phyloP scores from a whole-genome alignment of 53 echinoderm and acorn worm species.

The Hippasteria phrygiana region DNA sequence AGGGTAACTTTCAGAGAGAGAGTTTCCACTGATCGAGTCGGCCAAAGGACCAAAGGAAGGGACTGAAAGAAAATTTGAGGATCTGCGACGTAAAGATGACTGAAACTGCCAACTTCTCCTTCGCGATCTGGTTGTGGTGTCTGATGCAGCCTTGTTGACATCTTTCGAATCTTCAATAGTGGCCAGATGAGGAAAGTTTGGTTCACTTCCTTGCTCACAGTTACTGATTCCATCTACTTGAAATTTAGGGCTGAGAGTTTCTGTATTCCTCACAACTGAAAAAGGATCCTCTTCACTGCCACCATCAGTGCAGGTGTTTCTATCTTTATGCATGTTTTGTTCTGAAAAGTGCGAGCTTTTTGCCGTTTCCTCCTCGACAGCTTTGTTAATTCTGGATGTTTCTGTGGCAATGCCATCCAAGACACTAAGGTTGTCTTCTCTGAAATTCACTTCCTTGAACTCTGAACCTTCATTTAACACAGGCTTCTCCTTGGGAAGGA shows the following conservation, averaged over 20 bases:
- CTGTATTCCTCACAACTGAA: not conserved
- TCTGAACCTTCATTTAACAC: slow-evolving; percentile 15
- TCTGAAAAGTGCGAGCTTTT: not conserved
- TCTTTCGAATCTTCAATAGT: not conserved
- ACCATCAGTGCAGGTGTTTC: not conserved
- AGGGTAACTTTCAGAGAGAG: slow-evolving; percentile 6
- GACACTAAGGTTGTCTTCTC: not conserved
- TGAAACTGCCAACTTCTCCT: slow-evolving; percentile 41
- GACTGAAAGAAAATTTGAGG: slow-evolving; percentile 42
- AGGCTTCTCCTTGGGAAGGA: not conserved
- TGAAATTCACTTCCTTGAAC: slow-evolving; percentile 22
- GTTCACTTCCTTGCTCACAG: not conserved
- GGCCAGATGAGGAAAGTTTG: not conserved
- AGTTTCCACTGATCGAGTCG: slow-evolving; percentile 5
- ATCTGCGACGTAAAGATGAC: not conserved
- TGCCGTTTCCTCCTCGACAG: not conserved
- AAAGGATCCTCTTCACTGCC: not conserved
- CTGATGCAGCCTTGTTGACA: not conserved
- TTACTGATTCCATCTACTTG: not conserved
- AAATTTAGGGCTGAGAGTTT: not conserved
- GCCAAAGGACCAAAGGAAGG: slow-evolving; percentile 12
- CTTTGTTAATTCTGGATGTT: not conserved
- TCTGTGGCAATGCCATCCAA: not conserved
- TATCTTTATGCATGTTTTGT: not conserved
- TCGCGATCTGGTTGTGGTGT: not conserved